These are phyloP conservation scores for Sminthurinus aureus DNA, from an alignment of 2,888 invertebrate genomes.

Conservation along the genomic window DNA sequence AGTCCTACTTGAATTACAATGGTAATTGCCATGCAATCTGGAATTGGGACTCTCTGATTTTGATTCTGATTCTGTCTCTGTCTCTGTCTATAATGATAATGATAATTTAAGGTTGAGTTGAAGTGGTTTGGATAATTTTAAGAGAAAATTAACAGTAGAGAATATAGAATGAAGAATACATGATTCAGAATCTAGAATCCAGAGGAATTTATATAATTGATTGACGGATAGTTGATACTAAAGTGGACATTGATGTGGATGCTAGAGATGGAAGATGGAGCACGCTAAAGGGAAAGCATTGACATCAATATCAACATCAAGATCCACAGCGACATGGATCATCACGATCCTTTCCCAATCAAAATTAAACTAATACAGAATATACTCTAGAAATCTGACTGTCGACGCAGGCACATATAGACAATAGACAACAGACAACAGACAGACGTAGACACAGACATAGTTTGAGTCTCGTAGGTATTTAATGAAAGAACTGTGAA, in stretches of 20 bases:
- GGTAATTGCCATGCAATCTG: no score
- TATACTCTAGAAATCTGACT: not conserved
- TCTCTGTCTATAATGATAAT: slow-evolving; percentile 29
- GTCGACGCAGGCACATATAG: no score
- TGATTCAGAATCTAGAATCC: no score
- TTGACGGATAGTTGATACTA: slow-evolving; percentile 44
- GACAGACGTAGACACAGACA: not conserved
- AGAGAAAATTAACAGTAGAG: no score
- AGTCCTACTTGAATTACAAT: no score
- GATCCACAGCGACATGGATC: not conserved
- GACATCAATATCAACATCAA: slow-evolving; percentile 11
- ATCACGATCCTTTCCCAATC: slow-evolving; percentile 25
- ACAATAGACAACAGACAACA: not conserved
- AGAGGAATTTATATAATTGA: slow-evolving; percentile 43
- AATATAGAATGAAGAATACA: no score
- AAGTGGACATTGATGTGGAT: no score
- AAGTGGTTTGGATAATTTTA: slow-evolving; percentile 43
- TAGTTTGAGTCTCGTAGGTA: not conserved
- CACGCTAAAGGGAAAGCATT: slow-evolving; percentile 34
- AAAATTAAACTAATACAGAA: not conserved
- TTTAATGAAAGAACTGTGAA: slow-evolving; percentile 19
- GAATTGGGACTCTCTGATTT: no score
- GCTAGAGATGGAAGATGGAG: slow-evolving; percentile 35
- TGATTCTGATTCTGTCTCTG: no score
- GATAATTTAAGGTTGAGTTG: slow-evolving; percentile 39